Base-by-base conservation (phyloP, 2,888 invertebrate species). In the Elysia crispata region DNA sequence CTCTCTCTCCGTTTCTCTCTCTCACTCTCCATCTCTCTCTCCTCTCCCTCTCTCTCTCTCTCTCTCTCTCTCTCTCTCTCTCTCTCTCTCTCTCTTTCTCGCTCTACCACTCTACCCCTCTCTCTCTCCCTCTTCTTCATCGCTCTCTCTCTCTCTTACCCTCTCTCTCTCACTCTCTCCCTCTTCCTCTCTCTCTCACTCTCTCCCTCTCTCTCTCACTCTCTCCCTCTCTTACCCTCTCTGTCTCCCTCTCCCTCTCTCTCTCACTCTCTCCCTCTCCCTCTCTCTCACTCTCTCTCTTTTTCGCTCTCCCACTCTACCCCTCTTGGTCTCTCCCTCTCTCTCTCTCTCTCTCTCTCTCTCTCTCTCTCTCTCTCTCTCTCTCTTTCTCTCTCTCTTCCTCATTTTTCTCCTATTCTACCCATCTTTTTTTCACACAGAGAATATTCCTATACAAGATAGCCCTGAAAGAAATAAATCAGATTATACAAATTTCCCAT, bases 221-320 rank as follows among this genome's bases (percentile, higher is more conserved):
- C 66, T 66, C 25, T 66, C 66, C 25, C 28, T 25, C 11, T 67
- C 67, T 67, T 18, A 23, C 3, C 25, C 70, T 70, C 70, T 70
- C 70, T 33, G 8, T 70, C 41, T 70, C 70, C 33, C 41, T 70
- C 33, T 70, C 70, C 33, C 70, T 70, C 70, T 70, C 70, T 70
- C 33, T 70, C 70, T 70, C 70, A 31, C 70, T 70, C 33, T 70
- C 70, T 70, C 70, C 41, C 70, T 70, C 0, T 70, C 70, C 33
- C 33, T 49, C 33, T 41, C 41, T 41, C 18, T 49, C 70, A 31
- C 49, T 41, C 49, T 70, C 66, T 66, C 25, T 66, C 66, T 66
- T 13, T 66, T 25, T 66, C 57, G 23, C 50, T 73, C 54, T 54
- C 54, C 50, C 30, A 50, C 73, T 54, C 54, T 54, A 23, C 23